Evolutionary conservation across 2,888 invertebrate species (phyloP).

Genomic region (Platycnemis pennipes): DNA sequence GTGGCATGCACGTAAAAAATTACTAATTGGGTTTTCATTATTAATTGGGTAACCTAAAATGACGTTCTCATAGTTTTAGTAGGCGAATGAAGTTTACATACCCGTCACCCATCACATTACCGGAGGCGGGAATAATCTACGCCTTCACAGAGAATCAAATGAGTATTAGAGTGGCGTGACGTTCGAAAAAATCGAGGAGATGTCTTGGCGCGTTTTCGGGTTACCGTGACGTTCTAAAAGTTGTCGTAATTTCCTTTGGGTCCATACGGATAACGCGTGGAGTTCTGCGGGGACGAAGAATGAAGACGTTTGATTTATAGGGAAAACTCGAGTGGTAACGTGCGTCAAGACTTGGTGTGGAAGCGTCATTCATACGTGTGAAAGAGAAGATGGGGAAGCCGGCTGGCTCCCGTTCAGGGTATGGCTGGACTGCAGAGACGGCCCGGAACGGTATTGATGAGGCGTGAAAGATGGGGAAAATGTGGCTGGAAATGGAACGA

Average conservation of each 20-base stretch:
- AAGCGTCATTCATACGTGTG: not conserved
- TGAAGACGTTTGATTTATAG: constrained; percentile 17
- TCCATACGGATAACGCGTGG: not conserved
- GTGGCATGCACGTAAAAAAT: too few species aligned
- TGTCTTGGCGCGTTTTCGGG: not conserved
- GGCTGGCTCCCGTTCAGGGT: not conserved
- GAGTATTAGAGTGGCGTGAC: not conserved
- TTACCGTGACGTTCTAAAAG: not conserved
- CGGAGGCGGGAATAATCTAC: not conserved
- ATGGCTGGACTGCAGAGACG: not conserved
- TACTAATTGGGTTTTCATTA: too few species aligned
- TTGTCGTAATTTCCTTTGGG: not conserved
- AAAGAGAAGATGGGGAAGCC: not conserved
- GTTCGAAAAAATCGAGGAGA: not conserved
- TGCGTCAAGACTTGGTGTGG: not conserved
- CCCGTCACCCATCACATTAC: not conserved
- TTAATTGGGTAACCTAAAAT: too few species aligned
- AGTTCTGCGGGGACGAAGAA: not conserved
- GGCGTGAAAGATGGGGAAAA: constrained; percentile 52
- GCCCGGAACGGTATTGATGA: constrained; percentile 30
- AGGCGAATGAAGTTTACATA: not conserved
- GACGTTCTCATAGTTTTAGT: too few species aligned
- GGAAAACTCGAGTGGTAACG: not conserved
- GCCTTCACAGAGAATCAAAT: not conserved
- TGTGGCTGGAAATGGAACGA: constrained; percentile 37